Conservation (phyloP, 1,140 invertebrate species). For the Laupala kohalensis region DNA sequence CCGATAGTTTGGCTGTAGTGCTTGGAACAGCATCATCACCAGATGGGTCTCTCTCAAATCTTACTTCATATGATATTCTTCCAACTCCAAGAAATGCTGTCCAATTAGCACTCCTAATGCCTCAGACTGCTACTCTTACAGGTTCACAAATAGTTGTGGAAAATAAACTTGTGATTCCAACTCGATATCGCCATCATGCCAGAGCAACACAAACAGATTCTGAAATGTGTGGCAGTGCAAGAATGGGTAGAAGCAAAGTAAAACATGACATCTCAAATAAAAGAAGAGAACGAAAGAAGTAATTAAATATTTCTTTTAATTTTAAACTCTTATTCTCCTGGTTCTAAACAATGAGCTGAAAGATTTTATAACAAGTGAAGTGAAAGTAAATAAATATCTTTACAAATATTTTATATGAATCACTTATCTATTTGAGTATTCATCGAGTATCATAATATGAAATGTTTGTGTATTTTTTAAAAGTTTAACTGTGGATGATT, state of each 20-base stretch:
- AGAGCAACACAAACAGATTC: constrained; percentile 52
- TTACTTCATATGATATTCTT: not conserved
- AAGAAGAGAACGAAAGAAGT: constrained; percentile 23
- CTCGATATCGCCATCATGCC: constrained; percentile 12
- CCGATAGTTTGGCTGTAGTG: constrained; percentile 3
- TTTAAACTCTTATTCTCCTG: too few relatives aligned
- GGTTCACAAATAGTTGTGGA: not conserved
- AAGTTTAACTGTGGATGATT: too few relatives aligned
- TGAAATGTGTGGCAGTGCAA: constrained; percentile 16
- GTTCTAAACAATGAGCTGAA: too few relatives aligned
- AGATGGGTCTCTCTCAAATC: not conserved
- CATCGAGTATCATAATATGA: too few relatives aligned
- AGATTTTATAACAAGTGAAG: too few relatives aligned
- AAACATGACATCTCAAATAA: constrained; percentile 20
- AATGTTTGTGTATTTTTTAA: too few relatives aligned
- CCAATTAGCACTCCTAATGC: constrained; percentile 17
- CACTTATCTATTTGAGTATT: too few relatives aligned
- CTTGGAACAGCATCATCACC: not conserved
- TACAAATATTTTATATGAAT: too few relatives aligned
- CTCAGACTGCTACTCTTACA: not conserved
- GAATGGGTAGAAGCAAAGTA: constrained; percentile 5
- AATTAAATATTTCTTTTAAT: too few relatives aligned
- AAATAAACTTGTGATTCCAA: constrained; percentile 18
- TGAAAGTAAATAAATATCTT: too few relatives aligned
- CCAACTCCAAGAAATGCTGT: not conserved